Percentiles rank a stretch among this genome's conserved stretches.
Evolutionary conservation across 1,140 invertebrate species (phyloP).

Genomic region (Eufriesea mexicana): DNA sequence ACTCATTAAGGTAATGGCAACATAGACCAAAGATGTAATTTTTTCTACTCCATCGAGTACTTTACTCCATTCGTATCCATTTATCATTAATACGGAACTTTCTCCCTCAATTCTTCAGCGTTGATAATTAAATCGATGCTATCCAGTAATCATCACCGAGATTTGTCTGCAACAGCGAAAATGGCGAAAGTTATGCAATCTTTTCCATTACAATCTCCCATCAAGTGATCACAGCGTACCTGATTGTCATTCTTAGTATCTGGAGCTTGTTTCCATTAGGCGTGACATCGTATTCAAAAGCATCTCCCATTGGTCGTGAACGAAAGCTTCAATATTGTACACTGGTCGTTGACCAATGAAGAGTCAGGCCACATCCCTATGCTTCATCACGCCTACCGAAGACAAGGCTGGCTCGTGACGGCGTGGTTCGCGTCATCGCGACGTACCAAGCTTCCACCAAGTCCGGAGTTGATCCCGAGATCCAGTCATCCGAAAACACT

Average conservation of each 20-base stretch:
- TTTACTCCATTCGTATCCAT: background rate
- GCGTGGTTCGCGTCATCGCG: constrained; percentile 38
- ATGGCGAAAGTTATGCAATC: constrained; percentile 20
- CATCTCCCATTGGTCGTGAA: constrained; percentile 12
- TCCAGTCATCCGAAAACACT: constrained; percentile 69
- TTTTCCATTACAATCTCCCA: background rate
- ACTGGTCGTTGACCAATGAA: constrained; percentile 7
- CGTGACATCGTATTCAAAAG: background rate
- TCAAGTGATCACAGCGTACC: background rate
- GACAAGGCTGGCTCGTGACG: constrained; percentile 1
- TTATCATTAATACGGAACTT: background rate
- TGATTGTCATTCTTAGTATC: background rate
- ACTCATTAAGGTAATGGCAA: background rate
- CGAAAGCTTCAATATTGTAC: background rate
- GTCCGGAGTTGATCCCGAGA: constrained; percentile 21
- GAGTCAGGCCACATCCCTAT: background rate
- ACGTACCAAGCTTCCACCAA: constrained; percentile 23
- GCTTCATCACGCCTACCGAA: constrained; percentile 17
- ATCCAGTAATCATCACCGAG: background rate
- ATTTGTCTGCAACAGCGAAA: constrained; percentile 4
- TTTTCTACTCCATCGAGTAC: too few species aligned
- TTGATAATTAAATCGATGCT: background rate
- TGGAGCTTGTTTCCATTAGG: constrained; percentile 4
- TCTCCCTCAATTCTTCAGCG: background rate
- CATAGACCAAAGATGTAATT: background rate